Conservation (phyloP, 2,113 vertebrate genomes). For the Brachyhypopomus gauderio region DNA sequence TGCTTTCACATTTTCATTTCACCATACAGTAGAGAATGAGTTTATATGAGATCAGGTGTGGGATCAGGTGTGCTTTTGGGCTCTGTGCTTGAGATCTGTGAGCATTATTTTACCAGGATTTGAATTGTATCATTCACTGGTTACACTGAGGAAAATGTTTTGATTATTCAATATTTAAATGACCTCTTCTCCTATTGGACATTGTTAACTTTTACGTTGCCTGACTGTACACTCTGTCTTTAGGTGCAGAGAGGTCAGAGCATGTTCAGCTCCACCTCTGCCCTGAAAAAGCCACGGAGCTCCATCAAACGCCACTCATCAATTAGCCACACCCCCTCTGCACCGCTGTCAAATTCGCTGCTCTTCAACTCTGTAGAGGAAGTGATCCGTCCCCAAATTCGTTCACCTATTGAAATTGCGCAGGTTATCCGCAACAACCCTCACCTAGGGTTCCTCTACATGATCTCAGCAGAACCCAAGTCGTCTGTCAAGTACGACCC, state of each 20-base stretch:
- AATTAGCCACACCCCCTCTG: conserved; percentile 39
- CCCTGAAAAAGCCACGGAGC: conserved; percentile 58
- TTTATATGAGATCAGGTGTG: too few relatives aligned
- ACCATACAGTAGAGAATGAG: too few relatives aligned
- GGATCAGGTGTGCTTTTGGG: too few relatives aligned
- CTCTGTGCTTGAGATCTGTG: too few relatives aligned
- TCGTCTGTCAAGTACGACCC: conserved; percentile 73
- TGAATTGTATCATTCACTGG: too few relatives aligned
- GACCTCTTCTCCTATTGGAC: too few relatives aligned
- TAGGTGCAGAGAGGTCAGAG: conserved; percentile 45
- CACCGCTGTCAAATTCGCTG: conserved; percentile 23
- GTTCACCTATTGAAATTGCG: conserved; percentile 71
- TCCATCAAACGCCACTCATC: conserved; percentile 46
- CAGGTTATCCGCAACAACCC: conserved; percentile 73
- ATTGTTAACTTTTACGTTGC: too few relatives aligned
- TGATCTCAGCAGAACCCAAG: conserved; percentile 69
- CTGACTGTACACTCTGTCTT: background rate
- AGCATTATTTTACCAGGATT: too few relatives aligned
- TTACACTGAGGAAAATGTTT: too few relatives aligned
- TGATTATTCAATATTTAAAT: too few relatives aligned
- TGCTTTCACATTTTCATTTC: too few relatives aligned
- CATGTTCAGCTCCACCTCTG: conserved; percentile 47
- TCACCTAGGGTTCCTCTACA: conserved; percentile 78
- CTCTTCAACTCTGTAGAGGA: conserved; percentile 70
- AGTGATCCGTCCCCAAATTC: conserved; percentile 70